Conservation (phyloP, 1,140 invertebrate species). For the Polyergus mexicanus region DNA sequence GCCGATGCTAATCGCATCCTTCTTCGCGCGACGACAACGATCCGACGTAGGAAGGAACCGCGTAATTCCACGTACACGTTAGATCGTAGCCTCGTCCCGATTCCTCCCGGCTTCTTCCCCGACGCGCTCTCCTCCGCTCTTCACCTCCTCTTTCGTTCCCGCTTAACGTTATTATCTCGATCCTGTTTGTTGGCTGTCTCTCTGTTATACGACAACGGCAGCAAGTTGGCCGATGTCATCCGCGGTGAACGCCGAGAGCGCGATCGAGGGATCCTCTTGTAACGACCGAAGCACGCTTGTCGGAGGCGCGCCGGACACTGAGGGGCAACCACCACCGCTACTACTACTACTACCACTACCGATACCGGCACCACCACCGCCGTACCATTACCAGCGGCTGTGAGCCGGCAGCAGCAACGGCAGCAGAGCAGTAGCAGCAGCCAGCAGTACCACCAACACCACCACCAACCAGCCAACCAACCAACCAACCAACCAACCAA, state of each 20-base stretch:
- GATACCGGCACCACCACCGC: constrained; percentile 65
- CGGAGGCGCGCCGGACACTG: constrained; percentile 86
- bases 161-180: constrained; percentile 12
- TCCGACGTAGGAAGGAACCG: not conserved
- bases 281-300: constrained; percentile 84
- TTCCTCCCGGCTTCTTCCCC: not conserved
- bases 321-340: constrained; percentile 84
- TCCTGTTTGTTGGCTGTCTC: constrained; percentile 8
- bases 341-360: constrained; percentile 56
- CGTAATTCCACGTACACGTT: constrained; percentile 31
- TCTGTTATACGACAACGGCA: constrained; percentile 42
- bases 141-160: not conserved
- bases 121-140: not conserved
- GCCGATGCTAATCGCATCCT: constrained; percentile 48
- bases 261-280: constrained; percentile 65
- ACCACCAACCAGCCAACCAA: constrained; percentile 64
- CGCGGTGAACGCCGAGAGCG: constrained; percentile 65
- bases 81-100: constrained; percentile 21
- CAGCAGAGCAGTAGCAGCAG: constrained; percentile 54
- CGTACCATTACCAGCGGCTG: constrained; percentile 29
- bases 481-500: constrained; percentile 50
- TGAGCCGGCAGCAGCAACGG: constrained; percentile 62
- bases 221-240: constrained; percentile 66
- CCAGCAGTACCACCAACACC: constrained; percentile 65
- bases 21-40: constrained; percentile 2